Percentiles rank a stretch among this genome's conserved stretches.
These are phyloP conservation scores for Magallana gigas DNA, from an alignment of 1,140 invertebrate species.

Conservation along the genomic window DNA sequence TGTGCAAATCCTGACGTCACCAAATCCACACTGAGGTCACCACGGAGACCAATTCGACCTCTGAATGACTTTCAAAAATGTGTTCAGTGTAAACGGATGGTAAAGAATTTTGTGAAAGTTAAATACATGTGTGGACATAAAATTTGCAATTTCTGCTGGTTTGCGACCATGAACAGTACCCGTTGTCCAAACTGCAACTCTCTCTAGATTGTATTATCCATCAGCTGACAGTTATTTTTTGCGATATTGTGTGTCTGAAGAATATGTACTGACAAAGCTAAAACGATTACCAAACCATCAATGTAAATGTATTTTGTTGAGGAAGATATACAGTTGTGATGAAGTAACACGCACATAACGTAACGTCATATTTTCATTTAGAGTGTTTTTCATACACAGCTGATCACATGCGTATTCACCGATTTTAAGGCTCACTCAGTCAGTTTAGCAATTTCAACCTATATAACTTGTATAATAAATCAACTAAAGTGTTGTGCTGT, in stretches of 20 bases:
- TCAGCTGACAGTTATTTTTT: no score
- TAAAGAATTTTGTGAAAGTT: background rate
- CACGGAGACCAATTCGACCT: conserved; percentile 1
- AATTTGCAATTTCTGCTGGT: conserved; percentile 10
- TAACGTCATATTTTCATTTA: no score
- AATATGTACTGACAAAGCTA: no score
- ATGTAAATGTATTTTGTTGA: no score
- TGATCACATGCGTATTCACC: no score
- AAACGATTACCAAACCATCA: no score
- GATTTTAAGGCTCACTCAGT: background rate
- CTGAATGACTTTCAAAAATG: conserved; percentile 21
- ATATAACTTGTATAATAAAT: background rate
- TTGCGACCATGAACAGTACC: conserved; percentile 14
- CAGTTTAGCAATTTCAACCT: background rate
- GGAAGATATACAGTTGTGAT: no score
- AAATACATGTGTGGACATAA: conserved; percentile 28
- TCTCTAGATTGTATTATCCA: background rate
- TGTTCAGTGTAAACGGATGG: conserved; percentile 15
- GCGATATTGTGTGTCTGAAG: no score
- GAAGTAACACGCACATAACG: no score
- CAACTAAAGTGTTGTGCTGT: no score
- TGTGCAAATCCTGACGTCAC: background rate
- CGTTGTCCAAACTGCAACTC: conserved; percentile 1
- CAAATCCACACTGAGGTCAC: background rate
- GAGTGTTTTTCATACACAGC: no score